Conservation (phyloP, 2,113 vertebrate species). For the Synodontis membranacea region DNA sequence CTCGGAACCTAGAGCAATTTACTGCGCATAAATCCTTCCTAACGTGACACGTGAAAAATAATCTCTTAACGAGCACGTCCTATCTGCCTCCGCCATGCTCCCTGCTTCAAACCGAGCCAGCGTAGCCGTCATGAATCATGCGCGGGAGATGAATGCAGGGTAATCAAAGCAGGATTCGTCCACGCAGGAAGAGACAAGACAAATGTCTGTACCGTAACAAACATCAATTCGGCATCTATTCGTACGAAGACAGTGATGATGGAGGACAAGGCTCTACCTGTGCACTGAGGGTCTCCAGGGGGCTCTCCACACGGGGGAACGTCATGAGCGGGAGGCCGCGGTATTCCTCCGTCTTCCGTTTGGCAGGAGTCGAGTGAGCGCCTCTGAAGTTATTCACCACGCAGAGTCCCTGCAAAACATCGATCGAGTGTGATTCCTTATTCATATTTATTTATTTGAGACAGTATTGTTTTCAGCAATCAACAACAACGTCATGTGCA, state of each 20-base stretch:
- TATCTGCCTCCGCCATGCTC: too few relatives aligned
- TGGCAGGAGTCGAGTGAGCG: constrained; percentile 76
- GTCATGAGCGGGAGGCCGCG: constrained; percentile 91
- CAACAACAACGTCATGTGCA: background rate
- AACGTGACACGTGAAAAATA: background rate
- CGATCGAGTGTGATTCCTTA: background rate
- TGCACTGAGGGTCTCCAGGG: constrained; percentile 94
- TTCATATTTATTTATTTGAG: background rate
- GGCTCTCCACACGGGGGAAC: constrained; percentile 95
- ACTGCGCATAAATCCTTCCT: background rate
- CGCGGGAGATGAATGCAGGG: background rate
- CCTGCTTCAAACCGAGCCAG: background rate
- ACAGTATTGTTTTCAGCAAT: background rate
- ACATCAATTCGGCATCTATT: background rate
- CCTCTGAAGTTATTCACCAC: constrained; percentile 98
- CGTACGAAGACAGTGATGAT: background rate
- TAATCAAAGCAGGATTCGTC: background rate
- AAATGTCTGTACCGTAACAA: background rate
- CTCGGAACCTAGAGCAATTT: background rate
- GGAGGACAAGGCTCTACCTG: constrained; percentile 77
- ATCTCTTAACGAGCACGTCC: background rate
- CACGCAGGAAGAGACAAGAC: background rate
- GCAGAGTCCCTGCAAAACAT: constrained; percentile 81
- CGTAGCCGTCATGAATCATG: background rate
- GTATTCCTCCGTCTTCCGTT: constrained; percentile 90